Conservation (phyloP, 2,797 vertebrate genomes). For the Danio kyathit region DNA sequence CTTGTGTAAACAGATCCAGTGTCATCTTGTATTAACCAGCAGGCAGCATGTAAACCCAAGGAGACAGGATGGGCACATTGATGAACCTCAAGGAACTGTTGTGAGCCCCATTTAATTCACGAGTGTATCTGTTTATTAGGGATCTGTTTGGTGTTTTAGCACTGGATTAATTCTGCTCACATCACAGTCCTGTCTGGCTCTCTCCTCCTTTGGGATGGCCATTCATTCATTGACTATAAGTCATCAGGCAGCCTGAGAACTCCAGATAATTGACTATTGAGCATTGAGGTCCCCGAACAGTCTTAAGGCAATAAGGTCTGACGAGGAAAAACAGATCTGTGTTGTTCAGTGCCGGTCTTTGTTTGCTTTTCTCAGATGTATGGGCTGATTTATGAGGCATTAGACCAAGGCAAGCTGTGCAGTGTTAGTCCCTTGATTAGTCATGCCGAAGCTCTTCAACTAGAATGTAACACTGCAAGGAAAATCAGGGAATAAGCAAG, state of each 20-base stretch:
- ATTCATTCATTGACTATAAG: conserved; percentile 52
- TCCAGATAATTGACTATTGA: conserved; percentile 60
- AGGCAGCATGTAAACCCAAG: neutral
- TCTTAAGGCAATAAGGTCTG: conserved; percentile 51
- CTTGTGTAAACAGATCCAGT: conserved; percentile 39
- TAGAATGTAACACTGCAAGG: conserved; percentile 33
- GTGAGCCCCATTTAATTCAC: neutral
- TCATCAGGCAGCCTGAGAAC: conserved; percentile 52
- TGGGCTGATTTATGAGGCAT: conserved; percentile 45
- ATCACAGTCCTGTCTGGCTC: conserved; percentile 35
- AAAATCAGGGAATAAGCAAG: conserved; percentile 38
- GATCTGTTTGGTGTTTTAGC: conserved; percentile 32
- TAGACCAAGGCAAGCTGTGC: conserved; percentile 42
- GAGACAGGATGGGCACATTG: neutral
- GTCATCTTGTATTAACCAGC: conserved; percentile 17
- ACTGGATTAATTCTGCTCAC: conserved; percentile 44
- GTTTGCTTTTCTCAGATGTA: conserved; percentile 46
- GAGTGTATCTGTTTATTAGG: conserved; percentile 3
- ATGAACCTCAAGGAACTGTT: conserved; percentile 3
- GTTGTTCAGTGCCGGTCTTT: conserved; percentile 42
- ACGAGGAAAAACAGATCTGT: conserved; percentile 56
- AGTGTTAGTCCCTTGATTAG: conserved; percentile 43
- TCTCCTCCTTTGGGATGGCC: conserved; percentile 19
- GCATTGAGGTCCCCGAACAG: conserved; percentile 49
- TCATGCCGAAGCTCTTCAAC: conserved; percentile 23